Evolutionary conservation across 2,888 invertebrate species (phyloP).

Genomic region (Caenorhabditis zanzibari): DNA sequence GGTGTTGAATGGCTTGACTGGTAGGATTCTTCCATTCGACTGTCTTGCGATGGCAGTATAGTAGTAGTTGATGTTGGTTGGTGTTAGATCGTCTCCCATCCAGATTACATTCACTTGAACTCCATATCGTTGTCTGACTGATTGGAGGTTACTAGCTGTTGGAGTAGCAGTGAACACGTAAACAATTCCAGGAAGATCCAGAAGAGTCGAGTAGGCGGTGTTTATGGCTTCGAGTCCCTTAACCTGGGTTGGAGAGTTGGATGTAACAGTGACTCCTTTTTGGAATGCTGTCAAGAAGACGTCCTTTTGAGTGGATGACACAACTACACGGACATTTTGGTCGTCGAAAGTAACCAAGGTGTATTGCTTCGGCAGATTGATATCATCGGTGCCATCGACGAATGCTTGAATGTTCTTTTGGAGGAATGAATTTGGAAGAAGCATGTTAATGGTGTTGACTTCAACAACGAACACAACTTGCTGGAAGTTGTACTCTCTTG

Average conservation of each 20-base stretch:
- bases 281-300: slow-evolving; percentile 58
- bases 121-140: slow-evolving; percentile 46
- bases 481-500: slow-evolving; percentile 63
- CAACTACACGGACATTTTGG: slow-evolving; percentile 49
- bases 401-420: slow-evolving; percentile 61
- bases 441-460: slow-evolving; percentile 62
- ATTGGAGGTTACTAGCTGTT: slow-evolving; percentile 12
- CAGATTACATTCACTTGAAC: slow-evolving; percentile 57
- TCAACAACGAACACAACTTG: slow-evolving; percentile 72
- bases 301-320: slow-evolving; percentile 56
- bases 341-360: slow-evolving; percentile 73
- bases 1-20: slow-evolving; percentile 37
- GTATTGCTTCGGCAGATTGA: slow-evolving; percentile 63
- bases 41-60: slow-evolving; percentile 56
- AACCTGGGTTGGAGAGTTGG: slow-evolving; percentile 38
- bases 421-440: slow-evolving; percentile 33
- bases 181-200: slow-evolving; percentile 66
- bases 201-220: slow-evolving; percentile 53
- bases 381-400: slow-evolving; percentile 54
- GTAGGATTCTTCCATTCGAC: slow-evolving; percentile 70
- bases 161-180: slow-evolving; percentile 63
- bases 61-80: slow-evolving; percentile 8
- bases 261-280: slow-evolving; percentile 27
- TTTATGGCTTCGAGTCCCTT: slow-evolving; percentile 55
- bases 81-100: slow-evolving; percentile 40